Conservation (phyloP, 2,113 vertebrate species). For the Brachypteracias leptosomus region DNA sequence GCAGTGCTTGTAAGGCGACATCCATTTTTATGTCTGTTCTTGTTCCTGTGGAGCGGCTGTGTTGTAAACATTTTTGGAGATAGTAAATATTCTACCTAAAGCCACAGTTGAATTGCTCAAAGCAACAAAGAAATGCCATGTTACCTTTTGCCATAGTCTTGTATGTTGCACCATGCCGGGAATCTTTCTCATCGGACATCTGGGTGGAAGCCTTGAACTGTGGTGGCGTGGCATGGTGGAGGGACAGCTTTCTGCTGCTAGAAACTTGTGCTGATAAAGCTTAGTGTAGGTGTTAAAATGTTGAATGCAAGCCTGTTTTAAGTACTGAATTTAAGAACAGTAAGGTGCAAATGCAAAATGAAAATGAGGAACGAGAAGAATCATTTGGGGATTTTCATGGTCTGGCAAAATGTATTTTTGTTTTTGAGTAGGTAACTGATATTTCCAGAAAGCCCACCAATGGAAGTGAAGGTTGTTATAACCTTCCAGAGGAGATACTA, state of each 20-base stretch:
- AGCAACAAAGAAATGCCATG: background rate
- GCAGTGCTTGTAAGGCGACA: background rate
- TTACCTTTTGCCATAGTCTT: background rate
- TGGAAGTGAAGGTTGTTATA: background rate
- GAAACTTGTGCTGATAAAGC: background rate
- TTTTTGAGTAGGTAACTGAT: background rate
- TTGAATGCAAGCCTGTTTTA: background rate
- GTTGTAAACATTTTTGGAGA: background rate
- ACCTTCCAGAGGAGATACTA: background rate
- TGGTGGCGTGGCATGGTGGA: rapidly evolving
- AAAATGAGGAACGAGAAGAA: background rate
- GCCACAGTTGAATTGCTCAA: background rate
- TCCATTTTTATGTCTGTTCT: background rate
- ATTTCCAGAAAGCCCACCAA: background rate
- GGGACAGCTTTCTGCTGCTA: background rate
- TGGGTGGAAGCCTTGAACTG: background rate
- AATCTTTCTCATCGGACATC: rapidly evolving
- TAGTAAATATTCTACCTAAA: background rate
- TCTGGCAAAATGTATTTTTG: background rate
- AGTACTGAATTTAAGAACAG: background rate
- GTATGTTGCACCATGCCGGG: background rate
- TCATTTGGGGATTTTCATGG: background rate
- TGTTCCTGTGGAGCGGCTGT: background rate
- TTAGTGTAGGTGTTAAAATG: background rate
- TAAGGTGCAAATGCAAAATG: background rate